Percentiles rank a stretch among this genome's conserved stretches.
phyloP scores from a whole-genome alignment of 2,797 vertebrate species.

The Hippoglossus hippoglossus region DNA sequence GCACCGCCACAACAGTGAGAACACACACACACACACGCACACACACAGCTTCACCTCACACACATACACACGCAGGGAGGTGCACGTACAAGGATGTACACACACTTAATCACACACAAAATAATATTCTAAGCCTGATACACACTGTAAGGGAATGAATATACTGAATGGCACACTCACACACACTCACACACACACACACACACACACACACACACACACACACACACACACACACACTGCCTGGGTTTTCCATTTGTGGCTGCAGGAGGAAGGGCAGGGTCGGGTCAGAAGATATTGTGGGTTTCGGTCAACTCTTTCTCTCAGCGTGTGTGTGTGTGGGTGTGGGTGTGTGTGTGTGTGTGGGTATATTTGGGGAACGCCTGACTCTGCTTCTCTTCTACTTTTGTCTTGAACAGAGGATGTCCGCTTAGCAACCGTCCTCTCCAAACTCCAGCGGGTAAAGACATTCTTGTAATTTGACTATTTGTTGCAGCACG shows the following conservation, averaged over 20 bases:
- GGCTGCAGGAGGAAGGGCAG: slow-evolving; percentile 71
- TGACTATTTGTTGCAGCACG: slow-evolving; percentile 35
- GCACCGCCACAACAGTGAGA: slow-evolving; percentile 56
- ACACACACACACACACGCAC: slow-evolving; percentile 38
- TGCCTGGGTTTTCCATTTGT: slow-evolving; percentile 78
- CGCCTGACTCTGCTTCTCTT: slow-evolving; percentile 60
- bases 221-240: slow-evolving; percentile 34
- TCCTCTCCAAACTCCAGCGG: slow-evolving; percentile 41
- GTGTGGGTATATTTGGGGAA: slow-evolving; percentile 53
- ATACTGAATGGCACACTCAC: slow-evolving; percentile 33
- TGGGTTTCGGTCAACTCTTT: slow-evolving; percentile 68
- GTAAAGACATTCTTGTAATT: slow-evolving; percentile 43
- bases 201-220: slow-evolving; percentile 26
- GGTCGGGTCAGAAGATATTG: slow-evolving; percentile 71
- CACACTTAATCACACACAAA: slow-evolving; percentile 15
- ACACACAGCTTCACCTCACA: slow-evolving; percentile 54
- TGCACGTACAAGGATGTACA: background rate
- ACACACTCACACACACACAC: slow-evolving; percentile 37
- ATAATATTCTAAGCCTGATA: slow-evolving; percentile 42
- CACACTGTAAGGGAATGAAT: slow-evolving; percentile 28
- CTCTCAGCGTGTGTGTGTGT: slow-evolving; percentile 32
- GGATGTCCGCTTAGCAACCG: slow-evolving; percentile 59
- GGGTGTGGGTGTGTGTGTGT: slow-evolving; percentile 36
- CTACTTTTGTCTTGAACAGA: slow-evolving; percentile 41
- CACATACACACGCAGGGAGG: slow-evolving; percentile 10